Conservation (phyloP, 2,113 vertebrate genomes). For the Stegostoma tigrinum region DNA sequence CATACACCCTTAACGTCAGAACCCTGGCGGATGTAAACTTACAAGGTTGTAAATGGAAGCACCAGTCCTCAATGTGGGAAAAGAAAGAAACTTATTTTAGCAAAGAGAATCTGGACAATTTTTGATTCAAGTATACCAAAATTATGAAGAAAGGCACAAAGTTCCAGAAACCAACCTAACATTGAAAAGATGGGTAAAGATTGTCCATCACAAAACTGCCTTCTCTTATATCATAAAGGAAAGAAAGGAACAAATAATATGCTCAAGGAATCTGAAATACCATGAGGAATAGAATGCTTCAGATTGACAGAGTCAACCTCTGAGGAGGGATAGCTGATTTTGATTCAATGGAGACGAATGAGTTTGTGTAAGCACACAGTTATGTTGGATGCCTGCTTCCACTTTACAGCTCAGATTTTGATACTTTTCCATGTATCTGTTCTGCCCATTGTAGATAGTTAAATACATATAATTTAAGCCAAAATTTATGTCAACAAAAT, state of each 20-base stretch:
- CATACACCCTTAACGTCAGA: not conserved
- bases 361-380: not conserved
- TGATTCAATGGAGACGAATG: not conserved
- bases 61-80: not conserved
- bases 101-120: not conserved
- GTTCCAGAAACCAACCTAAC: not conserved
- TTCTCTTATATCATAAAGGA: not conserved
- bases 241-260: not conserved
- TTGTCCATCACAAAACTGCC: not conserved
- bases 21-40: not conserved
- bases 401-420: not conserved
- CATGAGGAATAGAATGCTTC: not conserved
- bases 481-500: not conserved
- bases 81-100: not conserved
- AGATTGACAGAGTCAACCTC: not conserved
- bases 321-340: not conserved
- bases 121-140: not conserved
- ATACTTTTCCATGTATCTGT: not conserved
- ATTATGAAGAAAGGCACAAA: not conserved
- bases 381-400: not conserved
- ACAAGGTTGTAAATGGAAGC: not conserved
- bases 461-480: not conserved
- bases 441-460: not conserved
- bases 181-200: not conserved
- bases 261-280: not conserved